Base-by-base conservation (phyloP, 2,797 vertebrate genomes). In the Siniperca undulata region DNA sequence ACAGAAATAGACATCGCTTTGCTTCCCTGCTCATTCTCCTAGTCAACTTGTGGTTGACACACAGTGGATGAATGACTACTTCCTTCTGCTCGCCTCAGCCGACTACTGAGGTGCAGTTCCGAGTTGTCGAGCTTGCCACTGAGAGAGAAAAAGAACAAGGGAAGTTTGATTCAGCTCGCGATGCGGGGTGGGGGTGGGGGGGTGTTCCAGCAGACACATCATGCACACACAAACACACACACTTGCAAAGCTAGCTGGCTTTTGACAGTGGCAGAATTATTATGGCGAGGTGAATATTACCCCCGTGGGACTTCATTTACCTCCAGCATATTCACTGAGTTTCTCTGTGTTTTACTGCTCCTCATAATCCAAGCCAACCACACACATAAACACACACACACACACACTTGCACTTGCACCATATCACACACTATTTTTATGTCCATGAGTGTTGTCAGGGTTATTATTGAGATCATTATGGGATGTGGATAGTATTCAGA, bases 291-390 rank as follows among this genome's bases (percentile, higher is more conserved):
- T 93, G 94, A 93, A 95, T 95, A 95, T 96, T 95, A 95, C 93
- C 90, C 96, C 93, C 88, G 78, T 91, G 96, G 95, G 96, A 96
- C 94, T 94, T 95, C 95, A 95, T 96, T 96, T 95, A 96, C 95
- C 95, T 95, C 94, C 95, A 94, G 95, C 94, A 94, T 95, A 93
- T 96, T 95, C 92, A 85, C 91, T 93, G 94, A 95, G 94, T 95
- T 95, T 94, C 94, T 93, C 91, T 93, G 88, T 95, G 94, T 95
- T 96, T 96, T 95, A 95, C 94, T 93, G 94, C 94, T 93, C 90
- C 93, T 95, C 94, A 95, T 96, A 96, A 96, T 95, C 95, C 94
- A 58, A 91, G 84, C 78, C 92, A 91, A 89, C 77, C 84, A 78
- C 85, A 90, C 88, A 77, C 88, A 91, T 36, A 65, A 80, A 65